Evolutionary conservation across 2,113 vertebrate genomes (phyloP).

Genomic region (Uria aalge): DNA sequence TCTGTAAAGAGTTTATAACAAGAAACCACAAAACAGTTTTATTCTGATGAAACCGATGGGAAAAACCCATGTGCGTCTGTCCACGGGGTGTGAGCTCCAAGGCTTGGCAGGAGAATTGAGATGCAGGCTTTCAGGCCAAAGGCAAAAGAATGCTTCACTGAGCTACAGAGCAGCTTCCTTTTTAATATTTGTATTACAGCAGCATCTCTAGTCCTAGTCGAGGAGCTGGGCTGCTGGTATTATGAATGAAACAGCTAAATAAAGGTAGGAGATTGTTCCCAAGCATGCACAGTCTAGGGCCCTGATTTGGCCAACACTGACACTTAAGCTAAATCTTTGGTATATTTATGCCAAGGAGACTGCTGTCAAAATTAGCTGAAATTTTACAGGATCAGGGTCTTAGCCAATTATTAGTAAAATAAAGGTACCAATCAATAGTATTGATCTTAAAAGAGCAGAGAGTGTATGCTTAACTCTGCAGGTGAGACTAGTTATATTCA

Average conservation of each 20-base stretch:
- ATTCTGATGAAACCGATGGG: conserved; percentile 37
- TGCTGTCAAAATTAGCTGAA: not conserved
- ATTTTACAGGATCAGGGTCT: not conserved
- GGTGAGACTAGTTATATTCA: not conserved
- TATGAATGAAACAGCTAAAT: not conserved
- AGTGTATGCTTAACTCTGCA: not conserved
- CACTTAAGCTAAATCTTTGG: not conserved
- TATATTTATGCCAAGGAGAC: not conserved
- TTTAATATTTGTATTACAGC: not conserved
- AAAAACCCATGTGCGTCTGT: not conserved
- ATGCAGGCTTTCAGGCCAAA: not conserved
- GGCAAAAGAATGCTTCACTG: not conserved
- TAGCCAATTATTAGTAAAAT: not conserved
- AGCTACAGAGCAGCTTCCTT: not conserved
- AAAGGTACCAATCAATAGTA: not conserved
- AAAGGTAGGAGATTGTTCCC: not conserved
- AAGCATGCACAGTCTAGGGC: not conserved
- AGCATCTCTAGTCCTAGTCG: not conserved
- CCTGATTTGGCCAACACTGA: not conserved
- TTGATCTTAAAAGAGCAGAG: not conserved
- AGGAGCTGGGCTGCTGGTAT: not conserved
- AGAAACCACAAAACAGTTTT: conserved; percentile 59
- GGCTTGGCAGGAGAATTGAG: conserved; percentile 48
- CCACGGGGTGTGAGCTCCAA: not conserved
- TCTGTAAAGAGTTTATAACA: conserved; percentile 52